Base-by-base conservation (phyloP, 37 sponge, comb jelly and placozoan species). In the Ianthella basta region DNA sequence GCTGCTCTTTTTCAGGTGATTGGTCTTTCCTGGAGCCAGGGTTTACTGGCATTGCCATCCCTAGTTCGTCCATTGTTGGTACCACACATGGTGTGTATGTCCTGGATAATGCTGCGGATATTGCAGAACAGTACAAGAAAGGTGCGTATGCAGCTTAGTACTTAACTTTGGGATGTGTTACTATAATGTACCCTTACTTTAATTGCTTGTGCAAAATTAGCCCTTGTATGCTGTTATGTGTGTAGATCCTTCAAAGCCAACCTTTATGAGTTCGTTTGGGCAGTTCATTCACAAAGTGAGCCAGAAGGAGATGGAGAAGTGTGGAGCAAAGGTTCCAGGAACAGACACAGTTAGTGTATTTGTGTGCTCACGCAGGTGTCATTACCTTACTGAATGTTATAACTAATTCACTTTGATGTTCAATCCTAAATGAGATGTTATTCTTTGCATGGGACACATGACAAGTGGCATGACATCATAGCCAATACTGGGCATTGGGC, bases 61-160 rank as follows among this genome's bases (percentile, higher is more conserved):
- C 90, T 1, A 41, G 80, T 29, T 24, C 68, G 0, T 20, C 81
- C 0, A 41, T 83, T 6, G 29, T 86, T n/a, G 90, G 86, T 40
- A 92, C 79, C 21, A 86, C 68, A 0, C 93, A 92, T 53, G 93
- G 93, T 40, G 93, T 92, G 64, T 92, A 81, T 77, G 84, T 92
- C 0, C 53, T 89, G 40, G 82, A 87, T 27, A 70, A 89, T 44
- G 24, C 83, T 1, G 41, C 81, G 36, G 61, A 40, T 6, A 30
- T 85, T 27, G 13, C 35, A 55, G 33, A 73, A 32, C 80, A 80
- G 37, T 91, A 84, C 72, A 36, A 60, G 25, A 18, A 80, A 84
- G 87, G 91, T 90, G 19, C 0, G 57, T 14, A 65, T n/a, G 36
- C 15, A 24, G 12, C 61, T 35, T 44, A 25, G 56, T 78, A 54